Evolutionary conservation across 1,140 invertebrate genomes (phyloP), one percentile per base, ranked within the genome.

Genomic region (Daktulosphaira vitifoliae): DNA sequence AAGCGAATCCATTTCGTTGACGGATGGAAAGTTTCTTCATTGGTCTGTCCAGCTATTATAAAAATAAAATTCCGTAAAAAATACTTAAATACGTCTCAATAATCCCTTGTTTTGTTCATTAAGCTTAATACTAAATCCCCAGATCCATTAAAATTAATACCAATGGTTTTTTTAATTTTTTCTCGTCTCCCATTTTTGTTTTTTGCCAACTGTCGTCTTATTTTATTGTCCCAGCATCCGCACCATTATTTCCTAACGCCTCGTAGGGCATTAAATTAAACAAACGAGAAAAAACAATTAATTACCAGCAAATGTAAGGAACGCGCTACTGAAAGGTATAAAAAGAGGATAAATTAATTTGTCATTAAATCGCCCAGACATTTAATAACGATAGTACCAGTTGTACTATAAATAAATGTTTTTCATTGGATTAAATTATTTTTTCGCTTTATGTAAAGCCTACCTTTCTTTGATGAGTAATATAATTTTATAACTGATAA

Each of bases 111-210:
- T 29, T 62, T 48, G 39, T 62, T 62, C 56, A 62, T 62, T 62
- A 62, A 39, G 56, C 56, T 48, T 46, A 62, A 62, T 48, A 48
- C 39, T 62, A 62, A 46, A 62, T 48, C 56, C 54, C 25, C 25
- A n/a, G 56, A 62, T 38, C 56, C 56, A 48, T 62, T 62, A 62
- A 62, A 62, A 62, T 62, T 62, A 62, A 62, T 62, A 62, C 56
- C 23, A 23, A 62, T 25, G 26, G 42, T 51, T 65, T 42, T 65
- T 26, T 23, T 13, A 13, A 18, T 29, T 42, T 42, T 13, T 65
- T 51, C n/a, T 25, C 26, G n/a, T 49, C 46, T 20, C 9, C 29
- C 15, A n/a, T 25, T 6, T 38, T 13, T 20, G 1, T 65, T 51
- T n/a, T 25, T 65, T 38, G 25, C 44, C 29, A 48, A n/a, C n/a